Evolutionary conservation across 2,113 vertebrate genomes (phyloP), one percentile per base, ranked within the genome.

Genomic region (Lipophrys pholis): DNA sequence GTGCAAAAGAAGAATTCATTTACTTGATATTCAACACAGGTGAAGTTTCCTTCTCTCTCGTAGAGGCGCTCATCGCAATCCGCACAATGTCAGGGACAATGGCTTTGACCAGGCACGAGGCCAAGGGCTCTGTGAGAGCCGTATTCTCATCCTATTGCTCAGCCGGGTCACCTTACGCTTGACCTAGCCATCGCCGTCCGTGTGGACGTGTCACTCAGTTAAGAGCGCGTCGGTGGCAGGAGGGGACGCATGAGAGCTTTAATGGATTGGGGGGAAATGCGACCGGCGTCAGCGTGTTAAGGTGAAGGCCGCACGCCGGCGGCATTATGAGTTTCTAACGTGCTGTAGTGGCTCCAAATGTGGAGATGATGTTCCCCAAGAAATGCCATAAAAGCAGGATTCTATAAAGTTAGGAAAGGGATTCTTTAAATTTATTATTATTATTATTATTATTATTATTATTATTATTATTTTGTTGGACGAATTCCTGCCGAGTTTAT

Each of bases 21-120:
- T 81, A 87, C 60, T 84, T 84, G 81, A 76, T 84, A 87, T 85
- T 87, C 77, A 81, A 73, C 64, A 70, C 78, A 78, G 66, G 81
- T 75, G 75, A 71, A 67, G 45, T 75, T 35, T 57, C 14, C 41
- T 42, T 45, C 43, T 45, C 11, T 66, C n/a, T 58, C 60, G 50
- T 48, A 58, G 43, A 6, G 51, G 15, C 36, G 1, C 30, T 21
- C 40, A 11, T 16, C 59, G 45, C 17, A 60, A 69, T 4, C 45
- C 50, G 30, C 78, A 62, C 84, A 85, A 68, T 77, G 80, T 88
- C 85, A 84, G 72, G 85, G 86, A 86, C 87, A 91, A 90, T 89
- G 36, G 73, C 74, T 87, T 63, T 76, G 84, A 69, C 82, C 86
- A 82, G 90, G 85, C 90, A 73, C 41, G 49, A 72, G 84, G 88